Conservation (phyloP, 2,113 vertebrate genomes). For the Butastur rufipennis region DNA sequence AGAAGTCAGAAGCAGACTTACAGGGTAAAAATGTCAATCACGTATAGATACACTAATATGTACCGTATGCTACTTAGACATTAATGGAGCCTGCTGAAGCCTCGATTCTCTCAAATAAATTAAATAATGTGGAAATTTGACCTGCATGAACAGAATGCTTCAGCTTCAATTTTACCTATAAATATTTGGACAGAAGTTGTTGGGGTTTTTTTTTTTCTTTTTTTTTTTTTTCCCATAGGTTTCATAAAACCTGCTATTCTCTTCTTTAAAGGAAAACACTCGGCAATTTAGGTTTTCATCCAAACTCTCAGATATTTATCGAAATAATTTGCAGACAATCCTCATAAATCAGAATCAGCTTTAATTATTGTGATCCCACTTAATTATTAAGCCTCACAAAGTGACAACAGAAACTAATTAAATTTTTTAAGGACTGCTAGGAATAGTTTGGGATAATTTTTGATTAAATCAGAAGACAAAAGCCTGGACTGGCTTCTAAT, state of each 20-base stretch:
- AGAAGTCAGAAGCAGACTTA: neutral
- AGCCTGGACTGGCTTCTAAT: rapidly evolving
- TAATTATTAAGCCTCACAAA: neutral
- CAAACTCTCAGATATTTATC: neutral
- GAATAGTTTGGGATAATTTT: neutral
- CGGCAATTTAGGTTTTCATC: neutral
- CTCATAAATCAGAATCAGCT: neutral
- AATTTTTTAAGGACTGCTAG: neutral
- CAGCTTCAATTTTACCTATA: neutral
- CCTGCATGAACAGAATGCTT: neutral
- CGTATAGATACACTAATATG: neutral
- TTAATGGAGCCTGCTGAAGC: neutral
- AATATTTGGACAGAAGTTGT: neutral
- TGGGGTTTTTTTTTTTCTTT: no score
- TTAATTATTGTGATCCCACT: neutral
- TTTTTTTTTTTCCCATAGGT: rapidly evolving
- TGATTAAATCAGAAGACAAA: neutral
- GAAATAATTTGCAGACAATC: neutral
- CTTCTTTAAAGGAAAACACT: neutral
- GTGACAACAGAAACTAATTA: neutral
- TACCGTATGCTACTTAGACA: neutral
- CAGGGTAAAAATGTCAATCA: neutral
- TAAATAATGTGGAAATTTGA: neutral
- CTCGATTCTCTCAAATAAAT: neutral
- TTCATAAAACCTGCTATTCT: neutral